Evolutionary conservation across 2,797 vertebrate species (phyloP), one percentile per base, ranked within the genome.

Genomic region (Nannoperca australis): DNA sequence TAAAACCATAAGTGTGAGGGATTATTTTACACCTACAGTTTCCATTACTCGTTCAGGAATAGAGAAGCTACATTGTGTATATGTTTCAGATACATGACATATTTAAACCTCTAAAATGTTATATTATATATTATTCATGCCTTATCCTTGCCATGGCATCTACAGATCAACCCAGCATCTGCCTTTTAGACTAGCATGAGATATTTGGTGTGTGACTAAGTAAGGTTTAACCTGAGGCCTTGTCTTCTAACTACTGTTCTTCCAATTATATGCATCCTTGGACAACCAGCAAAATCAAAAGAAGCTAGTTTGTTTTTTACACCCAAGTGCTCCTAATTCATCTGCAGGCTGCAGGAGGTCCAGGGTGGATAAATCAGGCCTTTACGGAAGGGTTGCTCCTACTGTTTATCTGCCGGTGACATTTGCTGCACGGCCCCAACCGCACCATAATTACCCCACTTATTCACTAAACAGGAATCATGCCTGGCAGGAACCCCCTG

Each of bases 401-500:
- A 96, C 95, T 97, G 96, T 98, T 98, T 97, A 97, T 98, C 96
- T 97, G 96, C 95, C 95, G 95, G 94, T 98, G 97, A 98, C 97
- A 98, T 99, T 99, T 98, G 95, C 89, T 89, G 95, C 95, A 90
- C 91, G 93, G 95, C 95, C 96, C 95, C 95, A 96, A 96, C 96
- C 95, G 96, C 96, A 95, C 94, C 95, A 95, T 98, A 98, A 99
- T 98, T 97, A 97, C 96, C 96, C 97, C 96, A 97, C 97, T 97
- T 98, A 97, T 97, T 97, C 96, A 98, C 96, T 96, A 98, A 97
- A 98, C 95, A 97, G 88, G 96, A 97, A 97, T 96, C 95, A 94
- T 90, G 95, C 96, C 96, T 97, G 95, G 96, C 96, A 96, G 97
- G 96, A 97, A 95, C 94, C 95, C 95, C 95, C 92, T 94, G 93